Evolutionary conservation across 1,140 invertebrate species (phyloP).

Genomic region (Heliconius hermathena): DNA sequence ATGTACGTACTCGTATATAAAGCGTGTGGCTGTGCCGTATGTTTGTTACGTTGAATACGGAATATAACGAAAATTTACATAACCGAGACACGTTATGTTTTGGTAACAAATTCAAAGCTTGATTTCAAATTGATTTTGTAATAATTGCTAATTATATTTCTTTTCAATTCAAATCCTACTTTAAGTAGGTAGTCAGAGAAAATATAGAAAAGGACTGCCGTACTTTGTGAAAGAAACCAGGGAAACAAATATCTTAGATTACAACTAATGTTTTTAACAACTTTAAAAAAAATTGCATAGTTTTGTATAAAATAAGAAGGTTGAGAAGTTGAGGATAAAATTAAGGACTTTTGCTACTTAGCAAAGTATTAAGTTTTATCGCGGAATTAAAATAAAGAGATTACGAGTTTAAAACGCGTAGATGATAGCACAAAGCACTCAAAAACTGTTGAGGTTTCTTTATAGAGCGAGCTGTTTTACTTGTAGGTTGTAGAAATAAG

Average conservation of each 20-base stretch:
- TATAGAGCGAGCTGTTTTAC: not conserved
- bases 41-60: too few species aligned
- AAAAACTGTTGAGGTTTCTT: not conserved
- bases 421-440: slow-evolving; percentile 6
- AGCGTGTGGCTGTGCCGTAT: too few species aligned
- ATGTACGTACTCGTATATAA: not conserved
- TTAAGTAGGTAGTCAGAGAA: too few species aligned
- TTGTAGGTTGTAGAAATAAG: not conserved
- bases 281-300: not conserved
- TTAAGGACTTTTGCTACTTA: not conserved
- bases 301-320: not conserved
- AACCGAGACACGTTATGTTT: too few species aligned
- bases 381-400: not conserved
- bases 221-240: not conserved
- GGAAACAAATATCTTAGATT: not conserved
- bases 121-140: too few species aligned
- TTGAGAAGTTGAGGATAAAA: not conserved
- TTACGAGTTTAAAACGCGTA: not conserved
- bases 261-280: not conserved
- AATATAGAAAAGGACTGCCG: not conserved
- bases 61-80: too few species aligned
- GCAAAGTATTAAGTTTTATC: slow-evolving; percentile 6
- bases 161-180: too few species aligned
- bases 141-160: too few species aligned
- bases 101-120: too few species aligned